These are phyloP conservation scores for Drosophila malerkotliana DNA, from an alignment of 1,140 invertebrate genomes.

Conservation along the genomic window DNA sequence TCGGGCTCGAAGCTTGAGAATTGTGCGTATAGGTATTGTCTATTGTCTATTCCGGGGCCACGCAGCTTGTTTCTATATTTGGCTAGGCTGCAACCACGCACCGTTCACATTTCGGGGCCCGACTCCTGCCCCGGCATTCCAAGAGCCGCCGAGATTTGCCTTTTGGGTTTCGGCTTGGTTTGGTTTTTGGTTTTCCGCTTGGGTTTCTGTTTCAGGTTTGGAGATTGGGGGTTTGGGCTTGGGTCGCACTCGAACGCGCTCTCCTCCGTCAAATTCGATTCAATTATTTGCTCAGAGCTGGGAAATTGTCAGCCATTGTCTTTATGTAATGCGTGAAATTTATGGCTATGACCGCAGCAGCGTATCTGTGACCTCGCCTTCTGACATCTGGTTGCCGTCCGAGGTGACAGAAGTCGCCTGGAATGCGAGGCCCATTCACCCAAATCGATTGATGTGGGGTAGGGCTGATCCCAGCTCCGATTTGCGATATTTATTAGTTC, in stretches of 20 bases:
- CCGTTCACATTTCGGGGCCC: constrained; percentile 51
- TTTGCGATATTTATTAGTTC: constrained; percentile 39
- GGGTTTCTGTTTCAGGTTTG: constrained; percentile 10
- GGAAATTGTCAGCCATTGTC: constrained; percentile 68
- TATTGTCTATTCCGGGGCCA: constrained; percentile 63
- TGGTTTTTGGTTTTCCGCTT: constrained; percentile 14
- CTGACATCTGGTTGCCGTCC: constrained; percentile 63
- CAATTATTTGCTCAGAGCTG: constrained; percentile 60
- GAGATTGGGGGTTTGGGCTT: constrained; percentile 11
- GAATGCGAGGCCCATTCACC: constrained; percentile 59
- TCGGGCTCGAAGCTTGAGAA: constrained; percentile 40
- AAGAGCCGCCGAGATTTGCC: constrained; percentile 66
- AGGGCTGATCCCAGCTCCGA: constrained; percentile 36
- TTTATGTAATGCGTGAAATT: constrained; percentile 71
- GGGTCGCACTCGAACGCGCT: constrained; percentile 13
- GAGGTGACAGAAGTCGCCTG: constrained; percentile 57
- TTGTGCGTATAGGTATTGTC: constrained; percentile 72
- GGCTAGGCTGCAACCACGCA: constrained; percentile 63
- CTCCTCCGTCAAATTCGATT: constrained; percentile 70
- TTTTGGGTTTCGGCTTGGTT: constrained; percentile 25
- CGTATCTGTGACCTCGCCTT: constrained; percentile 57
- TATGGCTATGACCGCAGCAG: constrained; percentile 67
- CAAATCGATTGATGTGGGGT: constrained; percentile 41
- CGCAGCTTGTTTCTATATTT: constrained; percentile 57
- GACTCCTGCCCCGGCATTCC: constrained; percentile 43